Base-by-base conservation (phyloP, 1,140 invertebrate genomes). In the Cotesia vestalis region DNA sequence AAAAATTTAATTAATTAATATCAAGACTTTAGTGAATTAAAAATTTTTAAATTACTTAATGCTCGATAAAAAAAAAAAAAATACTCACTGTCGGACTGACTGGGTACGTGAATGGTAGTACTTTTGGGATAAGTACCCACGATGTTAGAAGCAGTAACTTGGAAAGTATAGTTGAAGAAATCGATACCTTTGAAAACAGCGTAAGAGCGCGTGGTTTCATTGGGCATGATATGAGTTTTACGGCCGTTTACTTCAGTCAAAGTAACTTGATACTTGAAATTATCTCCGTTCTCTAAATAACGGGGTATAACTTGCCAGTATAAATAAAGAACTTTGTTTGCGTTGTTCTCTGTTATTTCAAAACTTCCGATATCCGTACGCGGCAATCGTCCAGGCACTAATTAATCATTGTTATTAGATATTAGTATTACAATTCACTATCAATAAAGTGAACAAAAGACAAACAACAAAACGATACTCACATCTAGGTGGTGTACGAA, bases 281-380 rank as follows among this genome's bases (percentile, higher is more conserved):
- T 84, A 20, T 88, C 84, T 4, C 90, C 90, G 78, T 91, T 91
- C 62, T 91, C 87, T 71, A 91, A 85, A 77, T 89, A 88, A 6
- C 85, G 82, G 27, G 89, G 88, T 62, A 94, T 88, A 67, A 90
- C 86, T 79, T 91, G 90, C 92, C 92, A 94, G 80, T 93, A 93
- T 17, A 93, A 83, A 81, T 89, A 90, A 34, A 92, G 83, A 61
- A 90, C 88, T 64, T 90, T 81, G 68, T 79, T 81, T 68, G 84
- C 85, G 12, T 14, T 51, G 64, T 87, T 83, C 72, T 86, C 89
- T n/a, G 83, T 73, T 12, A 88, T 82, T 80, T 92, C 89, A 80
- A 93, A 94, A 73, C 90, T 90, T 38, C 92, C 92, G 17, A 89
- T 82, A 74, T 89, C 89, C 34, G 89, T 90, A 75, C 87, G 87